Evolutionary conservation across 1,140 invertebrate genomes (phyloP).

Genomic region (Marisa cornuarietis): DNA sequence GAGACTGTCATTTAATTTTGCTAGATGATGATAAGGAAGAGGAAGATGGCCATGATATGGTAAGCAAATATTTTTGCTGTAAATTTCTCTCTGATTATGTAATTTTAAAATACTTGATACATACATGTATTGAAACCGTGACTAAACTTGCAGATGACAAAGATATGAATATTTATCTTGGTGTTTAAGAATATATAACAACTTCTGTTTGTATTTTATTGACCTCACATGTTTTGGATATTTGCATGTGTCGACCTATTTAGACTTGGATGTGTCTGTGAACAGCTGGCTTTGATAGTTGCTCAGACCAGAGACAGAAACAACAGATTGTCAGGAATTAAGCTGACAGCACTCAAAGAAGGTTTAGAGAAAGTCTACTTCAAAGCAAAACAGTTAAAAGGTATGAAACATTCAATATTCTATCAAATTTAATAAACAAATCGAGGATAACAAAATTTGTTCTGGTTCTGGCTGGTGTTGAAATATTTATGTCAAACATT

Average conservation of each 20-base stretch:
- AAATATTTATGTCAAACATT: neutral
- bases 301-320: constrained; percentile 58
- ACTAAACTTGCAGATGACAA: neutral
- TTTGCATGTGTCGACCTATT: neutral
- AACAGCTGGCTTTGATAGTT: constrained; percentile 58
- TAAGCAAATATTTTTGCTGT: constrained; percentile 17
- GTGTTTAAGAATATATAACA: neutral
- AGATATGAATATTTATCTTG: neutral
- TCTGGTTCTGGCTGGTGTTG: no score
- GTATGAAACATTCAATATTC: constrained; percentile 30
- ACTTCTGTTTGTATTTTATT: neutral
- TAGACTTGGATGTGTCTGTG: constrained; percentile 9
- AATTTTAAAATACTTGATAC: neutral
- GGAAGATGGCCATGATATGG: constrained; percentile 37
- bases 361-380: constrained; percentile 52
- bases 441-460: neutral
- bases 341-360: constrained; percentile 47
- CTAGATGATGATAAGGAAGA: constrained; percentile 35
- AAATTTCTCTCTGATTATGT: neutral
- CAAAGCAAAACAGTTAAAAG: constrained; percentile 48
- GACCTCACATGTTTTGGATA: neutral
- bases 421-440: no score
- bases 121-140: no score
- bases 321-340: constrained; percentile 57
- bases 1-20: constrained; percentile 61